A percentile compares a stretch with the other conserved stretches of the same genome.
Conservation (phyloP, 2,113 vertebrate genomes). For the Oreochromis niloticus region DNA sequence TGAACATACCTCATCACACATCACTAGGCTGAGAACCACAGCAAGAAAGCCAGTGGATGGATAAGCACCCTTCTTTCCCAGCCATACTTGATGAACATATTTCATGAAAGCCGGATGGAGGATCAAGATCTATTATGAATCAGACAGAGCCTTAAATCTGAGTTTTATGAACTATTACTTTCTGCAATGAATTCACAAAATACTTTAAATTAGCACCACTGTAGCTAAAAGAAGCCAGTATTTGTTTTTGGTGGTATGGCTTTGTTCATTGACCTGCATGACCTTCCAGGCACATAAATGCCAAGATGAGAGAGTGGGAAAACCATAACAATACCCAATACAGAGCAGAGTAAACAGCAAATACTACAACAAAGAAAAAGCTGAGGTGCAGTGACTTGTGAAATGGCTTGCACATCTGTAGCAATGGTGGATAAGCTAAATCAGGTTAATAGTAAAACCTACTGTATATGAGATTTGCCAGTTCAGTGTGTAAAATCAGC, state of each 20-base stretch:
- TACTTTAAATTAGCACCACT: not conserved
- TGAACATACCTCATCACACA: not conserved
- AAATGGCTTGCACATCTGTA: not conserved
- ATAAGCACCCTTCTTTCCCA: not conserved
- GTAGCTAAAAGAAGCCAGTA: not conserved
- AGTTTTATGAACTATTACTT: not conserved
- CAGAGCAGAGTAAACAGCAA: not conserved
- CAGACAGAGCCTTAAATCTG: not conserved
- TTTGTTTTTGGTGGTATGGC: not conserved
- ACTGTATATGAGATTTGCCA: not conserved
- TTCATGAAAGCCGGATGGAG: slow-evolving; percentile 41
- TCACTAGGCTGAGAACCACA: not conserved
- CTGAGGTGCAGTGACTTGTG: not conserved
- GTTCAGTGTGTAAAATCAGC: not conserved
- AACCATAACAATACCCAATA: not conserved
- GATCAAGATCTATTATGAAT: slow-evolving; percentile 28
- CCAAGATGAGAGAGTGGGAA: not conserved
- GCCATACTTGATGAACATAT: not conserved
- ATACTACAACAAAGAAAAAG: not conserved
- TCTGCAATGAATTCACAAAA: not conserved
- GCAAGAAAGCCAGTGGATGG: not conserved
- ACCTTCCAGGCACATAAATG: not conserved
- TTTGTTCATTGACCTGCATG: not conserved
- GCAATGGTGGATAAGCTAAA: not conserved
- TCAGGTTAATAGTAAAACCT: too few species aligned